A percentile compares a stretch with the other conserved stretches of the same genome.
Conservation (phyloP, 2,888 invertebrate genomes). For the Tromatobia lineatoria region DNA sequence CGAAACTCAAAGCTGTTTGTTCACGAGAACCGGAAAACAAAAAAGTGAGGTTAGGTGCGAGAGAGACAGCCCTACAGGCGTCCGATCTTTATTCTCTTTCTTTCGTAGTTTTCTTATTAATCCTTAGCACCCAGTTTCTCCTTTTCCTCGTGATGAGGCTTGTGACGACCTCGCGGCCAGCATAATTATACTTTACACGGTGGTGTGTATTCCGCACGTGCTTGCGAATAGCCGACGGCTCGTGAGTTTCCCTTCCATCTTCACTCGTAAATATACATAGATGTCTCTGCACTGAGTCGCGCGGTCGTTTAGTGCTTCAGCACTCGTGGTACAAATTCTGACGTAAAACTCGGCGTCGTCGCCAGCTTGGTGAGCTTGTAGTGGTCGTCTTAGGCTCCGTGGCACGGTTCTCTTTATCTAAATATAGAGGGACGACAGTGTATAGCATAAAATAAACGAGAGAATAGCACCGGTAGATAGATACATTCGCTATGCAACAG, state of each 20-base stretch:
- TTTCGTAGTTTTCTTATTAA: constrained; percentile 21
- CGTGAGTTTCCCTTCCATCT: constrained; percentile 18
- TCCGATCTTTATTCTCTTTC: constrained; percentile 1
- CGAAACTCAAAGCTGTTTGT: no score
- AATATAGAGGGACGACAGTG: constrained; percentile 52
- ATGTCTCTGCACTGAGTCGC: background rate
- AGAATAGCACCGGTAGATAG: constrained; percentile 2
- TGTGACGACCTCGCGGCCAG: constrained; percentile 33
- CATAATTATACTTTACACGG: constrained; percentile 35
- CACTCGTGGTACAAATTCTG: constrained; percentile 51
- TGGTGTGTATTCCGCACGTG: constrained; percentile 28
- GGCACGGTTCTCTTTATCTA: constrained; percentile 61
- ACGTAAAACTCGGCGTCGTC: constrained; percentile 45
- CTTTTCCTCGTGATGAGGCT: background rate
- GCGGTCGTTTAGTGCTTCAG: constrained; percentile 30
- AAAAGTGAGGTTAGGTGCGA: no score
- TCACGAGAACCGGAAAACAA: no score
- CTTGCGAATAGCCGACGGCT: background rate
- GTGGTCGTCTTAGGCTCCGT: constrained; percentile 4
- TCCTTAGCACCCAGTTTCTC: background rate
- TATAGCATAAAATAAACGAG: constrained; percentile 29
- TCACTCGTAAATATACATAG: background rate
- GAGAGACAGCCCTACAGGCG: no score
- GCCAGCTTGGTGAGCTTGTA: constrained; percentile 22
- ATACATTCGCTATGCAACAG: background rate